phyloP scores from a whole-genome alignment of 2,888 invertebrate genomes.

The Embidobia sp. region DNA sequence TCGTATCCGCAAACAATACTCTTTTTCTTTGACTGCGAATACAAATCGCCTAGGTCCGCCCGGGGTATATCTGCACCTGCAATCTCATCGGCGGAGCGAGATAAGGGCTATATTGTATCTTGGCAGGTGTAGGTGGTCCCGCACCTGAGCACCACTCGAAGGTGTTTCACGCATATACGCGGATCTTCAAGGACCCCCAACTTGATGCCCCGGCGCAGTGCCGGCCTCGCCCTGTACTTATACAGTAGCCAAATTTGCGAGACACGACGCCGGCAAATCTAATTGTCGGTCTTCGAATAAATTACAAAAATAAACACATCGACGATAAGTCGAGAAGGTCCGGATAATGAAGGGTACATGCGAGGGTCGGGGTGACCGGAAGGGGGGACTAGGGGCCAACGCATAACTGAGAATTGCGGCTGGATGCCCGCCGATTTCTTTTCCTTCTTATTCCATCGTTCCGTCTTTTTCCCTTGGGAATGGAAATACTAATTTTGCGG shows the following conservation, averaged over 20 bases:
- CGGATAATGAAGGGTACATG: constrained; percentile 65
- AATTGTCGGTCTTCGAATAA: constrained; percentile 80
- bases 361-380: constrained; percentile 21
- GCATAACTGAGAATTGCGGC: constrained; percentile 62
- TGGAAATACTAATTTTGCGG: constrained; percentile 82
- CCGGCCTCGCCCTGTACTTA: constrained; percentile 74
- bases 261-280: constrained; percentile 77
- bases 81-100: constrained; percentile 69
- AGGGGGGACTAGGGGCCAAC: constrained; percentile 13
- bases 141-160: constrained; percentile 63
- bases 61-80: constrained; percentile 71
- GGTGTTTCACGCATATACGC: constrained; percentile 40
- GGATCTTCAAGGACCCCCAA: constrained; percentile 57
- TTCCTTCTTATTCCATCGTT: constrained; percentile 63
- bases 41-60: constrained; percentile 44
- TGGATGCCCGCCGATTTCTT: constrained; percentile 44
- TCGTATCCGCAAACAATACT: constrained; percentile 43
- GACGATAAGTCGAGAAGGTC: constrained; percentile 70
- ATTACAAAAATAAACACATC: constrained; percentile 81
- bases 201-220: constrained; percentile 29
- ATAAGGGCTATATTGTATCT: constrained; percentile 73
- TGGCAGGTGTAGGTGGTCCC: constrained; percentile 80
- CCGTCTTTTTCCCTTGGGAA: constrained; percentile 74
- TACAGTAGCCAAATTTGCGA: constrained; percentile 77
- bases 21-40: constrained; percentile 48